Conservation (phyloP, 1,140 invertebrate genomes). For the Marisa cornuarietis region DNA sequence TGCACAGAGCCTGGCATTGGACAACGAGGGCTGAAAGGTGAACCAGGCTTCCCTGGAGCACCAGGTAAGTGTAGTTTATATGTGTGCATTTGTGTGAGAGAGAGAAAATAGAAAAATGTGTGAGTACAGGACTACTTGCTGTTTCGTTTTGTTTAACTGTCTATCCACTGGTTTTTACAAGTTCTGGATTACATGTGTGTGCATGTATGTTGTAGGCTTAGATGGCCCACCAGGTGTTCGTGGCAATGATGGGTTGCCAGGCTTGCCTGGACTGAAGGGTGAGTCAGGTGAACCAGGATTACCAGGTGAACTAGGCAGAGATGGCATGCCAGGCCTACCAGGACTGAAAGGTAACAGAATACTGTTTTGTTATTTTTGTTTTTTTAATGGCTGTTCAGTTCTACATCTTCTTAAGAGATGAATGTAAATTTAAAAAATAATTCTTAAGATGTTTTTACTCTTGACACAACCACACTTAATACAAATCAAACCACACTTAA, state of each 20-base stretch:
- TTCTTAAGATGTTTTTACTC: too few relatives aligned
- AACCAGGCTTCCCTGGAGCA: slow-evolving; percentile 42
- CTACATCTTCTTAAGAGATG: not conserved
- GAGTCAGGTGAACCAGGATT: slow-evolving; percentile 41
- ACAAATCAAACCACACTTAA: too few relatives aligned
- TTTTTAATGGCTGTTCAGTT: not conserved
- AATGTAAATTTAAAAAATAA: too few relatives aligned
- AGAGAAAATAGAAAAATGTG: not conserved
- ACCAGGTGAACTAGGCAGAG: slow-evolving; percentile 40
- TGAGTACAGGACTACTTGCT: too few relatives aligned
- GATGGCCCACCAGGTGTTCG: slow-evolving; percentile 43
- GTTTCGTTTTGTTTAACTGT: too few relatives aligned
- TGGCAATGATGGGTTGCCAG: slow-evolving; percentile 39
- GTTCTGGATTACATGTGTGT: too few relatives aligned
- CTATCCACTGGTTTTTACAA: too few relatives aligned
- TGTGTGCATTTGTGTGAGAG: not conserved
- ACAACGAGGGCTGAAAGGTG: slow-evolving; percentile 44
- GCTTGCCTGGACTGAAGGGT: slow-evolving; percentile 38
- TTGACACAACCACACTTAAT: too few relatives aligned
- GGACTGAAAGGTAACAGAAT: slow-evolving; percentile 28
- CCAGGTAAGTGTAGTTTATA: slow-evolving; percentile 26
- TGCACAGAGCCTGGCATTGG: slow-evolving; percentile 42
- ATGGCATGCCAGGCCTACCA: slow-evolving; percentile 39
- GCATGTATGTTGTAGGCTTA: slow-evolving; percentile 29
- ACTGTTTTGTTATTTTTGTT: not conserved